Percentiles rank a stretch among this genome's conserved stretches.
Conservation (phyloP, 2,797 vertebrate genomes). For the Paguma larvata region DNA sequence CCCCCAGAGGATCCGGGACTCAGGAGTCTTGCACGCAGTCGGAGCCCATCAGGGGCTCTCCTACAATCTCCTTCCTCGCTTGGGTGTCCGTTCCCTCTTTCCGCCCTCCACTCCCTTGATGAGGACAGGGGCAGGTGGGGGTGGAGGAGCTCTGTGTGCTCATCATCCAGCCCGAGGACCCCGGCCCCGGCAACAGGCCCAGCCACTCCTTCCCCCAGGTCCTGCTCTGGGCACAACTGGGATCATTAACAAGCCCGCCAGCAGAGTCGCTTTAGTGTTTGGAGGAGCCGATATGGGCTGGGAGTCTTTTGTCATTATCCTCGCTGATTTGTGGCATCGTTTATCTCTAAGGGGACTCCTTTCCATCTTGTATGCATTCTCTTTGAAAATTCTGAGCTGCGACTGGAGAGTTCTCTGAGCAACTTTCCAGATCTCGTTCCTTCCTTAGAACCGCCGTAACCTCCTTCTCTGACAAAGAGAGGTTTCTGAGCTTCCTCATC, state of each 20-base stretch:
- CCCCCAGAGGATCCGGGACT: accelerated
- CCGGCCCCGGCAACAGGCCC: background rate
- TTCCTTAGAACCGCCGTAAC: background rate
- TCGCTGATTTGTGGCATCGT: background rate
- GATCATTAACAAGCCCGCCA: background rate
- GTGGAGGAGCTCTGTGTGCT: background rate
- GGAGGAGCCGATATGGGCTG: background rate
- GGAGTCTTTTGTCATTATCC: background rate
- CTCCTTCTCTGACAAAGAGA: background rate
- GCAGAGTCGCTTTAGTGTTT: background rate
- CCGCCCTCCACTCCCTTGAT: background rate
- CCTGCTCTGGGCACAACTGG: background rate
- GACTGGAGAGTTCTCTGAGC: background rate
- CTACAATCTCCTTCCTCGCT: background rate
- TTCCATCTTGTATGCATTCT: background rate
- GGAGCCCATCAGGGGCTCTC: background rate
- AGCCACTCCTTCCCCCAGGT: background rate
- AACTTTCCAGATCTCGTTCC: background rate
- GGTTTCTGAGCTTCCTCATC: background rate
- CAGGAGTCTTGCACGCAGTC: background rate
- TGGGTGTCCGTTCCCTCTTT: background rate
- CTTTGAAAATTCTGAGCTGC: background rate
- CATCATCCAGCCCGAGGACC: background rate
- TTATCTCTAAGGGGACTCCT: background rate
- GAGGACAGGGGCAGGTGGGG: background rate